Base-by-base conservation (phyloP, 2,888 invertebrate species). In the Rhamnusium bicolor region DNA sequence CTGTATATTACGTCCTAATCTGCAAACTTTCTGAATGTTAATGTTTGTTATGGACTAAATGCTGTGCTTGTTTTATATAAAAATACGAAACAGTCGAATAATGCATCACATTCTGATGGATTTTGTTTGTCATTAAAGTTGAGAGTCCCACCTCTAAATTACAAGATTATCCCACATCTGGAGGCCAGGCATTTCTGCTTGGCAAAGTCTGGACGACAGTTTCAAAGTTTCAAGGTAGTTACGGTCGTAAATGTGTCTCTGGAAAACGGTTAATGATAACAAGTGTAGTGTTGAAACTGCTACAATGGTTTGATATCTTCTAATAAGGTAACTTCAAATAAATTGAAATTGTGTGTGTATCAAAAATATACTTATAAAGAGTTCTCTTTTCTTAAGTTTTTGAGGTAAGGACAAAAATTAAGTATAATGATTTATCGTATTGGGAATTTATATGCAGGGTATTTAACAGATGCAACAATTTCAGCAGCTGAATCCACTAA, bases 111-210 rank as follows among this genome's bases (percentile, higher is more conserved):
- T 32, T 40, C 29, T 70, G 65, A 63, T 58, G 70, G 70, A 63
- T 70, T 63, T 46, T 65, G 54, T 63, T 70, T 70, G 56, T 63
- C 32, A n/a, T 10, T 58, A 49, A 56, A 63, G 63, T 63, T 47
- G 56, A 65, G 70, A 47, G 63, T 46, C 58, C 12, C 40, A 49
- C 70, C 70, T 58, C 70, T 70, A 70, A 65, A 70, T 70, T 70
- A 62, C 54, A 8, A 46, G 70, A 62, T 65, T 70, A 70, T 70
- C 65, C 65, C 70, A 18, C 70, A 49, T 65, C 70, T 70, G 65
- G 40, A 46, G 70, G 19, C 56, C 29, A 24, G 56, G 62, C 62
- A 29, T 69, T 62, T 62, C 62, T 69, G 69, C 62, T 27, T 54
- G 61, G 61, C 61, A 46, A 68, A 58, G 53, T 65, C 65, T 49